phyloP scores from a whole-genome alignment of 2,888 invertebrate genomes.

The Himalopsyche kuldschensis region DNA sequence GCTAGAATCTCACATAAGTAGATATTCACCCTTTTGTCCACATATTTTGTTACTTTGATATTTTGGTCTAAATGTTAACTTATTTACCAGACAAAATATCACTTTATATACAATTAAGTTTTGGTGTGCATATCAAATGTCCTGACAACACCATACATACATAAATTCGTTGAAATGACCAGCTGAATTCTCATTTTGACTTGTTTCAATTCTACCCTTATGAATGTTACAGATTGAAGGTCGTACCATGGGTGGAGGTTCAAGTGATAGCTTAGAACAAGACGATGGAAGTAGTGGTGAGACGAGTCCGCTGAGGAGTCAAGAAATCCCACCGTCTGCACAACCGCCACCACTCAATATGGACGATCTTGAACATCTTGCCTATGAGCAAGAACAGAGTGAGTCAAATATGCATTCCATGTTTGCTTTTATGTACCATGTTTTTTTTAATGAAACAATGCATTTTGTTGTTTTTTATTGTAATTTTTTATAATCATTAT shows the following conservation, averaged over 20 bases:
- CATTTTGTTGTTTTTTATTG: too few relatives aligned
- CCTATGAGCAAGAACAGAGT: slow-evolving; percentile 36
- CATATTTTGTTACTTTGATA: too few relatives aligned
- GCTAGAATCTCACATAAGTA: too few relatives aligned
- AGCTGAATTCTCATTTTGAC: neutral
- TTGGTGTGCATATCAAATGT: too few relatives aligned
- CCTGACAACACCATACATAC: neutral
- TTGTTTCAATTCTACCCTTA: too few relatives aligned
- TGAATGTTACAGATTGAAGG: slow-evolving; percentile 7
- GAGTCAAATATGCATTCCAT: neutral
- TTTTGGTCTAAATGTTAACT: too few relatives aligned
- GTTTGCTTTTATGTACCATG: too few relatives aligned
- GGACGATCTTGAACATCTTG: slow-evolving; percentile 30
- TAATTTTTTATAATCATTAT: too few relatives aligned
- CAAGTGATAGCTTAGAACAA: slow-evolving; percentile 56
- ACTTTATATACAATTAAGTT: too few relatives aligned
- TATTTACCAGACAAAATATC: too few relatives aligned
- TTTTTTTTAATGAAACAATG: too few relatives aligned
- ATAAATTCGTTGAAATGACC: neutral
- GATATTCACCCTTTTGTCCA: too few relatives aligned
- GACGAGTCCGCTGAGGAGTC: slow-evolving; percentile 41
- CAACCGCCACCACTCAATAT: slow-evolving; percentile 31
- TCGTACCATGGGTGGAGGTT: slow-evolving; percentile 56
- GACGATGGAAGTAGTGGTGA: slow-evolving; percentile 36
- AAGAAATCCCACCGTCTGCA: neutral